phyloP scores from a whole-genome alignment of 2,113 vertebrate species.

The Tyto alba region DNA sequence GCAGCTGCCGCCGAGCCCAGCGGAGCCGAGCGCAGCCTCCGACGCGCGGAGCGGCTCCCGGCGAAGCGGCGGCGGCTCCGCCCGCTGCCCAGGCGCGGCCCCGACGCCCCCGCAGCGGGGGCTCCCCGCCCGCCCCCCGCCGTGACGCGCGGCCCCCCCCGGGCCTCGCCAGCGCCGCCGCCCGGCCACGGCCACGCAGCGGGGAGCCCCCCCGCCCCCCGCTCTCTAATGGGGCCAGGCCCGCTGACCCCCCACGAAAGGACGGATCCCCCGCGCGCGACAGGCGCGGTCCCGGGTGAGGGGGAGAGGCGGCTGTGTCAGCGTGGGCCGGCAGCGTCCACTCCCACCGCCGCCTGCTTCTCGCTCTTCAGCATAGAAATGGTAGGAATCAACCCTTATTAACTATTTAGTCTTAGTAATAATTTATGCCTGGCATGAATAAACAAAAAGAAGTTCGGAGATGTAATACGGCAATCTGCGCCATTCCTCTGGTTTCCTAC shows the following conservation, averaged over 20 bases:
- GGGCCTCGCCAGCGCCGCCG: constrained; percentile 22
- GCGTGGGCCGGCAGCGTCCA: not conserved
- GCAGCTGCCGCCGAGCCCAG: not conserved
- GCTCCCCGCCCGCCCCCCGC: not conserved
- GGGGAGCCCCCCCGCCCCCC: not conserved
- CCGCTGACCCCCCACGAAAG: rapidly evolving
- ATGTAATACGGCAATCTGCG: rapidly evolving
- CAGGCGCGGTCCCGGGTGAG: too few species aligned
- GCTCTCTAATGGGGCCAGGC: too few species aligned
- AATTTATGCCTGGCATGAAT: not conserved
- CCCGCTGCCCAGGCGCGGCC: not conserved
- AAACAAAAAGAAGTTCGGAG: not conserved
- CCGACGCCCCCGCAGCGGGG: not conserved
- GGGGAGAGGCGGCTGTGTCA: too few species aligned
- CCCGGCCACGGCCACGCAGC: not conserved
- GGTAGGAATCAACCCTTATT: not conserved
- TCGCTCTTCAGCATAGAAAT: not conserved
- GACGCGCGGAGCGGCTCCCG: not conserved
- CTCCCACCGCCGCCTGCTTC: not conserved
- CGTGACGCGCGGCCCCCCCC: constrained; percentile 25
- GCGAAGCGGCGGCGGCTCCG: not conserved
- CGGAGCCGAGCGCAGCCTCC: not conserved
- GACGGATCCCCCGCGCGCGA: not conserved
- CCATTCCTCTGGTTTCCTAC: rapidly evolving
- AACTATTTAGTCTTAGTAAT: not conserved